These are phyloP conservation scores for Samia ricini DNA, from an alignment of 1,140 invertebrate genomes.

Conservation along the genomic window DNA sequence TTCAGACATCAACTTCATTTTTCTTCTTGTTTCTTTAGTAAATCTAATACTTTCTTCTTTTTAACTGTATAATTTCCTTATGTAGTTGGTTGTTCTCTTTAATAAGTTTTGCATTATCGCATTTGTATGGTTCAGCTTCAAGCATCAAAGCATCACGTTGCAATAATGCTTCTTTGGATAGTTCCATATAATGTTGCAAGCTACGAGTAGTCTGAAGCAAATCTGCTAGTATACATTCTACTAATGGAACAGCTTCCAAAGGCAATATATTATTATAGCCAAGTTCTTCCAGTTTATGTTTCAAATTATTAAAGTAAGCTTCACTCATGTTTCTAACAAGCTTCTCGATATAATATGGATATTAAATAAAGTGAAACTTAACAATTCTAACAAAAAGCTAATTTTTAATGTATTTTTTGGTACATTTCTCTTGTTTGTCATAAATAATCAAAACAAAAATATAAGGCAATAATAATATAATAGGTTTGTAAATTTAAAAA, in stretches of 20 bases:
- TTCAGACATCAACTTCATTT: slow-evolving; percentile 58
- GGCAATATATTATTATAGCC: slow-evolving; percentile 87
- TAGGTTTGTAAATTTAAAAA: not conserved
- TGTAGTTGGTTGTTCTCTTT: slow-evolving; percentile 86
- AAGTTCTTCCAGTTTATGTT: slow-evolving; percentile 73
- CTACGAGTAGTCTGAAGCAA: slow-evolving; percentile 88
- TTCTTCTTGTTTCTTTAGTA: slow-evolving; percentile 51
- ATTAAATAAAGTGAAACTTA: not conserved
- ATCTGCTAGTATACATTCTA: slow-evolving; percentile 86
- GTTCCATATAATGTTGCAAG: slow-evolving; percentile 87
- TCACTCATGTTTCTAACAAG: slow-evolving; percentile 48
- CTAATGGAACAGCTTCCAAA: slow-evolving; percentile 84
- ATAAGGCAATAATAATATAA: not conserved
- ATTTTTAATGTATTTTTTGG: too few relatives aligned
- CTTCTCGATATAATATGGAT: too few relatives aligned
- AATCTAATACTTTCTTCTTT: slow-evolving; percentile 77
- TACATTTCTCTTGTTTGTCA: too few relatives aligned
- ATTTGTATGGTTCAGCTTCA: slow-evolving; percentile 83
- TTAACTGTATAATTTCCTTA: slow-evolving; percentile 80
- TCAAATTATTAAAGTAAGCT: slow-evolving; percentile 54
- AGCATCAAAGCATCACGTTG: slow-evolving; percentile 79
- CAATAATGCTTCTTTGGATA: slow-evolving; percentile 81
- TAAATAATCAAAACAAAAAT: not conserved
- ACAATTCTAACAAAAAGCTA: not conserved
- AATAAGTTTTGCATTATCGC: slow-evolving; percentile 83